Percentiles rank a stretch among this genome's conserved stretches.
Evolutionary conservation across 2,888 invertebrate genomes (phyloP).

Genomic region (Timandra comae): DNA sequence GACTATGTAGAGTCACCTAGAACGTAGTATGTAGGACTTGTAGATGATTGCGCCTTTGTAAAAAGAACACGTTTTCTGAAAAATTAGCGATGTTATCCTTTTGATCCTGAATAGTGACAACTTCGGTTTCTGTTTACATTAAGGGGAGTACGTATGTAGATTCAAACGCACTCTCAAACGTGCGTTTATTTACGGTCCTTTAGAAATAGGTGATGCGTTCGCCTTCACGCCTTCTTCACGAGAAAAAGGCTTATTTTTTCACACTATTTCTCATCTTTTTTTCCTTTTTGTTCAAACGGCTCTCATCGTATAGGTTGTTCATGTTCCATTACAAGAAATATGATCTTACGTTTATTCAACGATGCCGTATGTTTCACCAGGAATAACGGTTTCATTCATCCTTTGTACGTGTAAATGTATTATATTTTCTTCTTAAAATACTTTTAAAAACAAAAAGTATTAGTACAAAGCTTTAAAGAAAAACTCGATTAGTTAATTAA

Average conservation of each 20-base stretch:
- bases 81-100: conserved; percentile 22
- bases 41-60: too few species aligned
- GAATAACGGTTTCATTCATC: too few species aligned
- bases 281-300: conserved; percentile 23
- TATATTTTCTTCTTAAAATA: too few species aligned
- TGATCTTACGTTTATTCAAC: conserved; percentile 1
- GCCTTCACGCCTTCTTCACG: conserved; percentile 51
- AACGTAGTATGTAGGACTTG: too few species aligned
- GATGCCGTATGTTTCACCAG: neutral
- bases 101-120: conserved; percentile 18
- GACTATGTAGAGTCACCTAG: too few species aligned
- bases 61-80: conserved; percentile 1
- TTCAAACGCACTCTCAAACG: conserved; percentile 60
- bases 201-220: conserved; percentile 65
- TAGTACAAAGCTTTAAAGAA: too few species aligned
- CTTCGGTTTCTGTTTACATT: conserved; percentile 35
- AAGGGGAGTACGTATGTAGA: conserved; percentile 24
- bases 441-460: too few species aligned
- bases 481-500: too few species aligned
- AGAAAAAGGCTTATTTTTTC: conserved; percentile 51
- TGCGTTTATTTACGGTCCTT: conserved; percentile 69
- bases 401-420: too few species aligned
- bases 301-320: conserved; percentile 1
- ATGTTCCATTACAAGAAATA: conserved; percentile 1
- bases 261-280: conserved; percentile 36